phyloP scores from a whole-genome alignment of 2,113 vertebrate genomes.

The zebrafish (Danio rerio) region DNA sequence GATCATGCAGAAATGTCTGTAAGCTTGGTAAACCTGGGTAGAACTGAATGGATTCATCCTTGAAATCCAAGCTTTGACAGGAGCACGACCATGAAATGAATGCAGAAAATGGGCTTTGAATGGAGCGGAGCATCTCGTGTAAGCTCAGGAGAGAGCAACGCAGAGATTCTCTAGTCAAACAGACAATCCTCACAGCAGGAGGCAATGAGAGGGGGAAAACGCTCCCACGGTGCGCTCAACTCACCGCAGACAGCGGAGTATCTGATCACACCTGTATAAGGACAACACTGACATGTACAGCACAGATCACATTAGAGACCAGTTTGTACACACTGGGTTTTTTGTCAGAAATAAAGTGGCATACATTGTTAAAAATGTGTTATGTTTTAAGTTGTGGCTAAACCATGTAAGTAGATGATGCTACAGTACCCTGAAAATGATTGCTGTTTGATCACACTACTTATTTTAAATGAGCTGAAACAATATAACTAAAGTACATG shows the following conservation, averaged over 20 bases:
- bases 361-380: too few species aligned
- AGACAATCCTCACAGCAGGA: slow-evolving; percentile 36
- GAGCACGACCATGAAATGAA: slow-evolving; percentile 56
- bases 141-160: slow-evolving; percentile 22
- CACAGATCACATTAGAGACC: too few species aligned
- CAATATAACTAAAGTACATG: too few species aligned
- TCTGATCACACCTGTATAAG: neutral
- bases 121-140: slow-evolving; percentile 27
- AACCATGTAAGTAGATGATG: too few species aligned
- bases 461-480: too few species aligned
- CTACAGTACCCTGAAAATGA: too few species aligned
- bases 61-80: slow-evolving; percentile 51
- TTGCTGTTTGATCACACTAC: too few species aligned
- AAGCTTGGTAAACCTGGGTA: slow-evolving; percentile 49
- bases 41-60: slow-evolving; percentile 54
- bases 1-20: slow-evolving; percentile 24
- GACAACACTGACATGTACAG: neutral
- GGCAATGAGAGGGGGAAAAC: slow-evolving; percentile 35
- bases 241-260: slow-evolving; percentile 14
- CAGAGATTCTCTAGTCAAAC: slow-evolving; percentile 25
- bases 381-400: too few species aligned
- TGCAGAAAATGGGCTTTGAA: slow-evolving; percentile 57
- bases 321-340: too few species aligned
- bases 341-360: too few species aligned
- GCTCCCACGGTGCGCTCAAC: slow-evolving; percentile 13